Base-by-base conservation (phyloP, 2,797 vertebrate genomes). In the Poeciliopsis infans region DNA sequence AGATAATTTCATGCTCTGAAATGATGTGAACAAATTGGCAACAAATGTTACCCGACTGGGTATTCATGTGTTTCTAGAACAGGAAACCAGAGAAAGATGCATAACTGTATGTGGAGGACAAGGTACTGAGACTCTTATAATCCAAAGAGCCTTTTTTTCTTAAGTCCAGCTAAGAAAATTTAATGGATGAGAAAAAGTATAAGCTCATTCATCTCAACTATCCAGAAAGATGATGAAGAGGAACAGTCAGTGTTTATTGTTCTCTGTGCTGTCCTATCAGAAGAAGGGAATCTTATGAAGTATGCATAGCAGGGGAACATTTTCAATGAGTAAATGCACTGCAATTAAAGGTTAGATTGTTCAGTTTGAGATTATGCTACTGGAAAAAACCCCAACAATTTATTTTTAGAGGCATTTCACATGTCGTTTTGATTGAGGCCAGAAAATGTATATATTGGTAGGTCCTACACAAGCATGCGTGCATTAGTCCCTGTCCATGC, bases 31-130 rank as follows among this genome's bases (percentile, higher is more conserved):
- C 71, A 83, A 66, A 61, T 3, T 77, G 77, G 72, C 72, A 84
- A 81, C 71, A 80, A 75, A 86, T 86, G 41, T 86, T 74, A 85
- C 83, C 70, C 64, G 83, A 66, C 57, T 49, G 57, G 59, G 71
- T 28, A 78, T 53, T 79, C 20, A 18, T 64, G 61, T 71, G 68
- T 31, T 80, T 51, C 81, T 36, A 36, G 31, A 53, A 25, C 16
- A 36, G 73, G 75, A 75, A 81, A 76, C 72, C 68, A 73, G 53
- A 61, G 61, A 66, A 66, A 33, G 61, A 66, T 66, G 61, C 18
- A 23, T 20, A 66, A 23, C 61, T 66, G 7, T 7, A 4, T 36
- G 15, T 16, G 7, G 16, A 64, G 55, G 55, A 31, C 55, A 59
- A 1, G n/a, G 11, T 2, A 28, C 55, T 28, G 12, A 4, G 28